These are phyloP conservation scores for Cichladusa arquata DNA, from an alignment of 2,113 vertebrate genomes.

Conservation along the genomic window DNA sequence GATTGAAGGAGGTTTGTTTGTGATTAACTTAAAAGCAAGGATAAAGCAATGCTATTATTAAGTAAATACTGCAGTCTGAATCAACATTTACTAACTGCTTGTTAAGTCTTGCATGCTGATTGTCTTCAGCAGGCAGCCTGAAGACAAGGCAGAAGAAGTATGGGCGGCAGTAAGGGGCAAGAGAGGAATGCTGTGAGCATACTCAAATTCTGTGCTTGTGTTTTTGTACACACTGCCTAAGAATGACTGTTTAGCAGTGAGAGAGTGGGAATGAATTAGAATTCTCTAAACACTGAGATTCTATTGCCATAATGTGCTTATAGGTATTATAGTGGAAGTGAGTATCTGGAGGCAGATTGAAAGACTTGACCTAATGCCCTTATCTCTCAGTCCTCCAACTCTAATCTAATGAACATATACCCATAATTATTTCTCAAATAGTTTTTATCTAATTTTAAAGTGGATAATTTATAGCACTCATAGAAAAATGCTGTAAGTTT, in stretches of 20 bases:
- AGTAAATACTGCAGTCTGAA: constrained; percentile 33
- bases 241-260: background rate
- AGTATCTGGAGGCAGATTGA: constrained; percentile 69
- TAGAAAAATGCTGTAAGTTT: constrained; percentile 69
- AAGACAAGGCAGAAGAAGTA: background rate
- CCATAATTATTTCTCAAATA: constrained; percentile 78
- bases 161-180: rapidly evolving
- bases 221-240: background rate
- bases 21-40: constrained; percentile 69
- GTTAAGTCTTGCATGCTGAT: background rate
- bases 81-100: constrained; percentile 38
- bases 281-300: constrained; percentile 72
- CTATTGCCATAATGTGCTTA: constrained; percentile 68
- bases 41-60: constrained; percentile 54
- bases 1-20: constrained; percentile 18
- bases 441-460: constrained; percentile 78
- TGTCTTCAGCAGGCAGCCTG: background rate
- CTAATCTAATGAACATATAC: constrained; percentile 72
- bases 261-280: constrained; percentile 62
- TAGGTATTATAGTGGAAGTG: constrained; percentile 63
- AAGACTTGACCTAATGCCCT: constrained; percentile 72
- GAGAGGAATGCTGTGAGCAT: background rate
- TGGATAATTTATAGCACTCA: constrained; percentile 75
- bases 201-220: background rate
- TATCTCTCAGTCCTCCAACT: constrained; percentile 57